These are phyloP conservation scores for Trachymyrmex septentrionalis DNA, from an alignment of 1,140 invertebrate genomes.

Conservation along the genomic window DNA sequence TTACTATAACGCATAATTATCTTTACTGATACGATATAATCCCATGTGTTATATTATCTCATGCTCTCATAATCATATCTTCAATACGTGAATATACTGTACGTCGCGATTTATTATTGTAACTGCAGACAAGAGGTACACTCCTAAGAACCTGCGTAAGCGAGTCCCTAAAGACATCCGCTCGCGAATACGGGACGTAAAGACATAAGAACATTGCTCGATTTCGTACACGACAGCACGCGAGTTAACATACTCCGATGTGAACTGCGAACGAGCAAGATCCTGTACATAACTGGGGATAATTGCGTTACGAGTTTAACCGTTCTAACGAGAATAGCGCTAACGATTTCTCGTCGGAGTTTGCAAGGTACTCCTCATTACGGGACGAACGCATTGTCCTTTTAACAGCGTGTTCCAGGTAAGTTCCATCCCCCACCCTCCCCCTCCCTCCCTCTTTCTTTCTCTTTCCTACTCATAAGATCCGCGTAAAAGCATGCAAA, in stretches of 20 bases:
- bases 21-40: not conserved
- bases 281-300: constrained; percentile 57
- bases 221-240: constrained; percentile 49
- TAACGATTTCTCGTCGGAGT: constrained; percentile 62
- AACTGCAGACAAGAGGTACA: not conserved
- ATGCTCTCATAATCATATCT: not conserved
- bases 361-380: constrained; percentile 62
- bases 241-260: constrained; percentile 52
- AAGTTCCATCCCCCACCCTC: no score
- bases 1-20: not conserved
- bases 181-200: not conserved
- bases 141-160: not conserved
- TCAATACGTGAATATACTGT: not conserved
- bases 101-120: not conserved
- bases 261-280: constrained; percentile 60
- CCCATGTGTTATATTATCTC: not conserved
- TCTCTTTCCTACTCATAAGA: not conserved
- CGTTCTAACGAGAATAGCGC: constrained; percentile 53
- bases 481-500: constrained; percentile 29
- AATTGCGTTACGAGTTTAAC: constrained; percentile 55
- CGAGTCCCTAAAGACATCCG: not conserved
- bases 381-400: constrained; percentile 39
- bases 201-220: constrained; percentile 10
- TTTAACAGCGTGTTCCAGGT: constrained; percentile 10
- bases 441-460: not conserved